phyloP scores from a whole-genome alignment of 2,113 vertebrate species.

The Paracanthobrama guichenoti region DNA sequence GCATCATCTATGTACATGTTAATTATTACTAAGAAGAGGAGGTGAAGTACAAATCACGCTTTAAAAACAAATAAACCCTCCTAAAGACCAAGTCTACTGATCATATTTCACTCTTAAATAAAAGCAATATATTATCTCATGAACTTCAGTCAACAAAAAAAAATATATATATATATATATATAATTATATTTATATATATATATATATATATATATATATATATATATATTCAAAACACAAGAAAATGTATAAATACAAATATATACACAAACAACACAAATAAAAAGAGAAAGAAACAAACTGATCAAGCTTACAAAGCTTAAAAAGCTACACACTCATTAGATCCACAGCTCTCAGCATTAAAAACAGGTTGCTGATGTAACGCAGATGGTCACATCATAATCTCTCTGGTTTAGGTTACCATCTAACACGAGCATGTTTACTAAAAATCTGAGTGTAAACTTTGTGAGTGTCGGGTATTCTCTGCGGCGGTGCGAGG shows the following conservation, averaged over 20 bases:
- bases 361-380: constrained; percentile 6
- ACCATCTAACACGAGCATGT: background rate
- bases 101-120: constrained; percentile 54
- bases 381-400: constrained; percentile 5
- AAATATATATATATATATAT: background rate
- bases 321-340: constrained; percentile 36
- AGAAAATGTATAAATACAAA: constrained; percentile 51
- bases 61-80: constrained; percentile 39
- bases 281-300: constrained; percentile 5
- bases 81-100: constrained; percentile 21
- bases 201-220: background rate
- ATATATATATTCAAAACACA: background rate
- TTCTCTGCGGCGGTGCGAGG: constrained; percentile 27
- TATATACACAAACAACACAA: constrained; percentile 37
- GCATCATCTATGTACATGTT: constrained; percentile 50
- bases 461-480: constrained; percentile 31
- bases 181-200: no score
- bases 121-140: constrained; percentile 58
- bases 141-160: background rate
- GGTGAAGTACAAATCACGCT: constrained; percentile 26
- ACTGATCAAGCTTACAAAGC: constrained; percentile 40
- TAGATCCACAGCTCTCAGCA: constrained; percentile 43
- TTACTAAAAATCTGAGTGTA: constrained; percentile 28
- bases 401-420: constrained; percentile 29
- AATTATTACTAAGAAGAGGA: constrained; percentile 41